Evolutionary conservation across 2,888 invertebrate genomes (phyloP).

Genomic region (Hofmannophila pseudospretella): DNA sequence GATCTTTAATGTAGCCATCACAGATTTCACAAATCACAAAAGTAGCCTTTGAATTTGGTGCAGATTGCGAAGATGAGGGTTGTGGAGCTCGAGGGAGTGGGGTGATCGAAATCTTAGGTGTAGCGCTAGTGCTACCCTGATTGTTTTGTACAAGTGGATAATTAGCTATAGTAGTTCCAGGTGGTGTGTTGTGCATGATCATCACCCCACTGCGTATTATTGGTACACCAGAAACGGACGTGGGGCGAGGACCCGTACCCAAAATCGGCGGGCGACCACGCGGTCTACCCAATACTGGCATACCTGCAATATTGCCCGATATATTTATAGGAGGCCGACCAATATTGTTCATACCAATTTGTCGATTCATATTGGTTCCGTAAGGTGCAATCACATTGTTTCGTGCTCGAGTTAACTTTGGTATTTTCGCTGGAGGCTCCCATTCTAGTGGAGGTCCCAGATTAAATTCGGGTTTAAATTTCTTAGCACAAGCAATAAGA

Average conservation of each 20-base stretch:
- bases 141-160: conserved; percentile 60
- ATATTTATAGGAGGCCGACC: conserved; percentile 55
- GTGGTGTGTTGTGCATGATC: conserved; percentile 80
- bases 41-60: conserved; percentile 82
- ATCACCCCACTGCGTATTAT: conserved; percentile 79
- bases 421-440: conserved; percentile 97
- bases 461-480: conserved; percentile 93
- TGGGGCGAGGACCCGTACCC: conserved; percentile 39
- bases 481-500: conserved; percentile 92
- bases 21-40: conserved; percentile 98
- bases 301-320: conserved; percentile 40
- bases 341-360: conserved; percentile 62
- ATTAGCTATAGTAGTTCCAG: conserved; percentile 60
- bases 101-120: conserved; percentile 95
- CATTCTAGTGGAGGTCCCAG: conserved; percentile 92
- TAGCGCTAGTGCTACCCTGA: conserved; percentile 71
- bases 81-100: conserved; percentile 86
- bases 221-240: conserved; percentile 64
- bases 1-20: conserved; percentile 97
- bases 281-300: conserved; percentile 58
- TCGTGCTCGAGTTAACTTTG: conserved; percentile 77
- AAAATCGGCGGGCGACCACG: conserved; percentile 67
- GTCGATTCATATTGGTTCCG: conserved; percentile 67
- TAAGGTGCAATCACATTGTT: conserved; percentile 64
- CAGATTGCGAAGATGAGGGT: conserved; percentile 58